Conservation (phyloP, 2,888 invertebrate species). For the Epistrophella euchroma region DNA sequence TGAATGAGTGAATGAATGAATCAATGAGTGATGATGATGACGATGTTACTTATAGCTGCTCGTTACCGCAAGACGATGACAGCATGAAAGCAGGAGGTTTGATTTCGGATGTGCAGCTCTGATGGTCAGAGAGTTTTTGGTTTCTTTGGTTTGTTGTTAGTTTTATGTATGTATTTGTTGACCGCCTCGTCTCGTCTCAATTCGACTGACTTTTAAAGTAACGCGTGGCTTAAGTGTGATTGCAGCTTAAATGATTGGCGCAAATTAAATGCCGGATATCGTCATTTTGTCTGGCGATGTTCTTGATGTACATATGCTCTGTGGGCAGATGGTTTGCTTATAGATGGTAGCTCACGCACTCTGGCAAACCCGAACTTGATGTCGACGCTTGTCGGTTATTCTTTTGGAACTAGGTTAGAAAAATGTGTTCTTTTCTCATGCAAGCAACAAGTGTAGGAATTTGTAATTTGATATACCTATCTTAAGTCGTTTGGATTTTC, state of each 20-base stretch:
- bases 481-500: constrained; percentile 34
- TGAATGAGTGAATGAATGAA: constrained; percentile 70
- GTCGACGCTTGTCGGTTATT: constrained; percentile 18
- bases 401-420: constrained; percentile 60
- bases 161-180: not conserved
- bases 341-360: constrained; percentile 35
- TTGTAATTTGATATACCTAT: constrained; percentile 55
- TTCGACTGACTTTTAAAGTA: constrained; percentile 40
- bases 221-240: constrained; percentile 66
- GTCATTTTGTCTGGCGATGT: constrained; percentile 72
- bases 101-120: constrained; percentile 19
- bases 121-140: constrained; percentile 38
- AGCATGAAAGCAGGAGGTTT: constrained; percentile 32
- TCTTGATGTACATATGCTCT: constrained; percentile 36
- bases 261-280: constrained; percentile 75
- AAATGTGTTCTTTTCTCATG: constrained; percentile 34
- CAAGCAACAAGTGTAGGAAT: constrained; percentile 47
- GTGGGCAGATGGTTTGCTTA: constrained; percentile 51
- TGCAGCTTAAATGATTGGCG: constrained; percentile 67
- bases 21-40: constrained; percentile 67
- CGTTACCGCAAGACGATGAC: constrained; percentile 62
- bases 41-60: constrained; percentile 54
- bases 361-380: not conserved
- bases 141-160: constrained; percentile 1
- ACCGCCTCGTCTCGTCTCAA: constrained; percentile 23